Evolutionary conservation across 2,797 vertebrate genomes (phyloP).

Genomic region (Cossypha niveicapilla): DNA sequence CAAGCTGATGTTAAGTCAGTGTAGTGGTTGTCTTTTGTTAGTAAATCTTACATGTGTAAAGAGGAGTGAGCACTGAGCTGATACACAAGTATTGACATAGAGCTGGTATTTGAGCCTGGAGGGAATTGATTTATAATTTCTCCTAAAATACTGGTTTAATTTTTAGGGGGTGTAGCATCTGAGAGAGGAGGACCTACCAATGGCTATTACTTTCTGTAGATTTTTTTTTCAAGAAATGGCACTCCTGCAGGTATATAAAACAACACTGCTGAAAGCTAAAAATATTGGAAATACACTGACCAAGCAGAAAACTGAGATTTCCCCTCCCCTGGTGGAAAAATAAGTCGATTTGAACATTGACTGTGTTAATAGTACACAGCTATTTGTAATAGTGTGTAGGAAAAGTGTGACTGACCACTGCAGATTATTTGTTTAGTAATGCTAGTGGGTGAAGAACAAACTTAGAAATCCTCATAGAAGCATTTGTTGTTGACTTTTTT

Average conservation of each 20-base stretch:
- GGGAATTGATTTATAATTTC: not conserved
- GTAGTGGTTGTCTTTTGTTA: not conserved
- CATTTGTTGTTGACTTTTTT: not conserved
- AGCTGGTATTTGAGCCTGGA: not conserved
- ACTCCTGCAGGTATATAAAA: not conserved
- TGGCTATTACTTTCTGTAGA: not conserved
- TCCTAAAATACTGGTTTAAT: not conserved
- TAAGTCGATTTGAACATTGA: not conserved
- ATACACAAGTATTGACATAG: not conserved
- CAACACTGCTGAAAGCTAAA: not conserved
- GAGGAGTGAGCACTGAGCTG: not conserved
- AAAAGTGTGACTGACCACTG: not conserved
- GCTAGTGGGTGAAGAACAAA: not conserved
- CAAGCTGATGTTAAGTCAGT: not conserved
- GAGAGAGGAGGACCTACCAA: not conserved
- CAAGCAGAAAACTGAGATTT: not conserved
- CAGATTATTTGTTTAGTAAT: not conserved
- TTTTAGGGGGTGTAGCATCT: not conserved
- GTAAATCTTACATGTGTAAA: not conserved
- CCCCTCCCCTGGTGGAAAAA: not conserved
- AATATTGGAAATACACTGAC: not conserved
- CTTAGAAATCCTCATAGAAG: not conserved
- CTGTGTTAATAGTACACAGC: not conserved
- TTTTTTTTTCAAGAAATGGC: not conserved
- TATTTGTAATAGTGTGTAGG: not conserved